Evolutionary conservation across 1,140 invertebrate species (phyloP).

Genomic region (Apolygus lucorum): DNA sequence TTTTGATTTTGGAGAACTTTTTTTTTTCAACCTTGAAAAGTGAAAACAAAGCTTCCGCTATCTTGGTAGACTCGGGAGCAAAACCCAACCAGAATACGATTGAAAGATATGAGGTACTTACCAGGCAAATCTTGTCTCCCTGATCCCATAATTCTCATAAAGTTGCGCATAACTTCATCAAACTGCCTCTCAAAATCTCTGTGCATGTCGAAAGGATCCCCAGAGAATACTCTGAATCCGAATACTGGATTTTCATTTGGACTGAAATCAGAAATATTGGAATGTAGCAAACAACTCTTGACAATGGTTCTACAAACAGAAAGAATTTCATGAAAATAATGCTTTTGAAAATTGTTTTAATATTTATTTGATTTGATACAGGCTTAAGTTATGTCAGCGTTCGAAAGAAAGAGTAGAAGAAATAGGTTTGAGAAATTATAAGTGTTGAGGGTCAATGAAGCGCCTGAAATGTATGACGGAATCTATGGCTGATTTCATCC

Average conservation of each 20-base stretch:
- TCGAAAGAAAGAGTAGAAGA: neutral
- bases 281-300: too few species aligned
- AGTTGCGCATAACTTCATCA: neutral
- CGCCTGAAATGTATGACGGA: too few species aligned
- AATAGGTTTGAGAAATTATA: neutral
- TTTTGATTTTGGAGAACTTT: neutral
- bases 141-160: neutral
- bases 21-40: too few species aligned
- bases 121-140: neutral
- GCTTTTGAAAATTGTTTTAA: too few species aligned
- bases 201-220: neutral
- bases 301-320: too few species aligned
- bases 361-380: too few species aligned
- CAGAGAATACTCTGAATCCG: neutral
- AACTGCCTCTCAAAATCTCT: neutral
- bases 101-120: neutral
- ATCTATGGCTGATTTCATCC: neutral
- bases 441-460: neutral
- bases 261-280: too few species aligned
- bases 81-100: neutral
- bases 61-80: too few species aligned
- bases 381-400: too few species aligned
- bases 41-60: too few species aligned
- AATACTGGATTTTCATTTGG: neutral
- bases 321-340: too few species aligned